Conservation (phyloP, 2,113 vertebrate genomes). For the Gopherus flavomarginatus region DNA sequence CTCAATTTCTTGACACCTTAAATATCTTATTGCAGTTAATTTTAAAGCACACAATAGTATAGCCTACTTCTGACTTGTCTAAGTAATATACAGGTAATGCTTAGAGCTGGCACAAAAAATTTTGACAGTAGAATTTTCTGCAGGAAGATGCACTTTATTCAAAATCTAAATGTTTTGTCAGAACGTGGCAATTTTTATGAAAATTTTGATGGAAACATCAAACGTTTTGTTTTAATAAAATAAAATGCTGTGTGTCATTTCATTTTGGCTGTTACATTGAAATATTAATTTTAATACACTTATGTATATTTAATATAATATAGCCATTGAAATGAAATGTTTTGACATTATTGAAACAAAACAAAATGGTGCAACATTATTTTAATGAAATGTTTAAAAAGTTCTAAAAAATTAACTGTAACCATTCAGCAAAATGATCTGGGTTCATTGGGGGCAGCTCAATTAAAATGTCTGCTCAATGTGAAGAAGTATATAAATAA, state of each 20-base stretch:
- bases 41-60: neutral
- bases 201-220: neutral
- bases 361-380: neutral
- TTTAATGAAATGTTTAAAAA: neutral
- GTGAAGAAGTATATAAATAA: neutral
- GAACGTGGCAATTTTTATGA: neutral
- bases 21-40: neutral
- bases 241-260: too few relatives aligned
- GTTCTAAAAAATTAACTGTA: neutral
- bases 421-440: neutral
- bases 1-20: neutral
- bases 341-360: neutral
- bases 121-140: neutral
- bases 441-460: neutral
- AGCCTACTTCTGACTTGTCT: neutral
- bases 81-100: neutral
- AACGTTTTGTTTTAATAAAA: neutral
- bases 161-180: slow-evolving; percentile 5
- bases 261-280: too few relatives aligned
- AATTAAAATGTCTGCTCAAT: neutral
- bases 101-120: neutral
- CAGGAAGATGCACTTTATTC: neutral
- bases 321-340: neutral
- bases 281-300: too few relatives aligned
- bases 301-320: too few relatives aligned